Evolutionary conservation across 2,113 vertebrate species (phyloP).

Genomic region (Hyaena hyaena): DNA sequence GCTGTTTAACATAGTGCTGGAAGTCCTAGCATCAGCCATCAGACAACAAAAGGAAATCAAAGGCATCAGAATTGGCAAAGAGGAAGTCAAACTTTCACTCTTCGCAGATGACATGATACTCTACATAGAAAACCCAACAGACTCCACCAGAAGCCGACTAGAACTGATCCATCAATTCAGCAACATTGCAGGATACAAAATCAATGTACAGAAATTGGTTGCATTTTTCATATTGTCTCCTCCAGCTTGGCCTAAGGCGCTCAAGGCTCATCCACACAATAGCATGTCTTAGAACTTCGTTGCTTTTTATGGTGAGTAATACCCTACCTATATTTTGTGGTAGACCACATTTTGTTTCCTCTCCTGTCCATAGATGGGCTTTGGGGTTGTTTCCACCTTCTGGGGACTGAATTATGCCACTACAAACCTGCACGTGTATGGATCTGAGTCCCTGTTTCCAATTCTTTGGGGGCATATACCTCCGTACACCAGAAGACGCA

Average conservation of each 20-base stretch:
- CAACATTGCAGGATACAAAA: no score
- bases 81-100: no score
- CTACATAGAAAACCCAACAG: no score
- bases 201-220: no score
- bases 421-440: fast-evolving
- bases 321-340: not conserved
- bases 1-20: no score
- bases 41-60: no score
- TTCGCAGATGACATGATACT: no score
- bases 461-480: not conserved
- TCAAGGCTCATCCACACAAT: fast-evolving
- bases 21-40: no score
- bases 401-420: fast-evolving
- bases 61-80: no score
- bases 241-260: no score
- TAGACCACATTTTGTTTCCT: fast-evolving
- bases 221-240: not conserved
- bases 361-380: fast-evolving
- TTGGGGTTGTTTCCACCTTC: not conserved
- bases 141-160: no score
- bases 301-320: not conserved
- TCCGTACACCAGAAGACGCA: not conserved
- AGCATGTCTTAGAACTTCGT: fast-evolving
- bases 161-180: no score
- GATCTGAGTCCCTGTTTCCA: not conserved